Evolutionary conservation across 2,888 invertebrate species (phyloP).

Genomic region (Leptodirus hochenwartii): DNA sequence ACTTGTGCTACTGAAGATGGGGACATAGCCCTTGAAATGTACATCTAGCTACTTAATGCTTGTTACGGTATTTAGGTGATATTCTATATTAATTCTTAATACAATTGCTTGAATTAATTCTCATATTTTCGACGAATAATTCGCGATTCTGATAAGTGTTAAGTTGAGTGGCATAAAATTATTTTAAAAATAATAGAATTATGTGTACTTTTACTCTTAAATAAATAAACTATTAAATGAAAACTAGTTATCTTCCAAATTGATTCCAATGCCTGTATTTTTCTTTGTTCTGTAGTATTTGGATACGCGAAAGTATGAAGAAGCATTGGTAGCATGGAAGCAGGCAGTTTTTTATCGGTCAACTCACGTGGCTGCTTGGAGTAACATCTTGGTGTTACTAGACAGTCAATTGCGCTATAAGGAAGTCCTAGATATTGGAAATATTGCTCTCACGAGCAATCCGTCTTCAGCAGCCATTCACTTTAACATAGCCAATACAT

Average conservation of each 20-base stretch:
- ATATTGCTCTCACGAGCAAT: conserved; percentile 47
- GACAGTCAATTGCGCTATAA: conserved; percentile 41
- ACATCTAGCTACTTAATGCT: no score
- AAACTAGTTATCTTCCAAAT: no score
- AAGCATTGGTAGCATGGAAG: conserved; percentile 68
- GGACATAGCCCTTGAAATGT: no score
- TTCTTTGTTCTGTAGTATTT: conserved; percentile 46
- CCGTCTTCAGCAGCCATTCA: conserved; percentile 60
- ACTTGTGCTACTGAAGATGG: no score
- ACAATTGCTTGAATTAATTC: no score
- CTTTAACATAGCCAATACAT: conserved; percentile 76
- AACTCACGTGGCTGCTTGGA: conserved; percentile 76
- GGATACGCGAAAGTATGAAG: conserved; percentile 49
- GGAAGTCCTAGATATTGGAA: conserved; percentile 51
- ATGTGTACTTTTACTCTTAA: conserved; percentile 1
- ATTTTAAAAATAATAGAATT: no score
- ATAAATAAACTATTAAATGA: neutral
- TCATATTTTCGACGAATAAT: no score
- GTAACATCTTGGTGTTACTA: conserved; percentile 70
- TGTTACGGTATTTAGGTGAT: no score
- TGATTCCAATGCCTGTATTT: no score
- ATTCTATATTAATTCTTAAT: no score
- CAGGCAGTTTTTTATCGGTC: conserved; percentile 62
- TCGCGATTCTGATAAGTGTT: no score
- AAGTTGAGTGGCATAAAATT: no score